Evolutionary conservation across 2,888 invertebrate genomes (phyloP), one percentile per base, ranked within the genome.

Genomic region (Nymphalis urticae): DNA sequence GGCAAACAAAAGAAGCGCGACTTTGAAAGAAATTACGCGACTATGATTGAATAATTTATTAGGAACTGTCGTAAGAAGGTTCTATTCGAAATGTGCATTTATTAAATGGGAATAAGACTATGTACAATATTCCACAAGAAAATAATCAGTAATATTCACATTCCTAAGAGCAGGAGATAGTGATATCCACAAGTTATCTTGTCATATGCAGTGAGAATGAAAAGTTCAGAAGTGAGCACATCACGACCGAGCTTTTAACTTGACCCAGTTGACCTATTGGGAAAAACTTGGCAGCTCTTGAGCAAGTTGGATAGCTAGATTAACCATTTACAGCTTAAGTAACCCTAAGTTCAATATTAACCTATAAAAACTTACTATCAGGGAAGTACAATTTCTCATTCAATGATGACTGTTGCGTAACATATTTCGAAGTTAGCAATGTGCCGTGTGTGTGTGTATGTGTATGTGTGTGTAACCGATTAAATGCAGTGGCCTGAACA

Each of bases 201-300:
- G 19, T 58, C 36, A 21, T 5, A 58, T 58, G 58, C 16, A 42
- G 13, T 42, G 10, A 10, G 1, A 42, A 42, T 58, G 58, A 58
- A 56, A 58, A 58, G 58, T 67, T 62, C 62, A 67, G 36, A 63
- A 66, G 62, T 67, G 54, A 56, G 56, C 48, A 70, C 68, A 64
- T 60, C 70, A 70, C 63, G 65, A 66, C 61, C 69, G 56, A 56
- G 66, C 69, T 66, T 21, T 21, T 61, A 66, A 66, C 66, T 65
- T 66, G 69, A 60, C 69, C 59, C 70, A 63, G 54, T 68, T 69
- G 72, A 72, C 73, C 73, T 64, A 66, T 68, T 67, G 66, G 64
- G 64, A 70, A 42, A 73, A 73, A 72, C 73, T 73, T 73, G 73
- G 73, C 70, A 73, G 63, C 64, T 62, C 62, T 67, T 70, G 68